A percentile compares a stretch with the other conserved stretches of the same genome.
Evolutionary conservation across 1,140 invertebrate genomes (phyloP).

Genomic region (Ceratosolen fusciceps): DNA sequence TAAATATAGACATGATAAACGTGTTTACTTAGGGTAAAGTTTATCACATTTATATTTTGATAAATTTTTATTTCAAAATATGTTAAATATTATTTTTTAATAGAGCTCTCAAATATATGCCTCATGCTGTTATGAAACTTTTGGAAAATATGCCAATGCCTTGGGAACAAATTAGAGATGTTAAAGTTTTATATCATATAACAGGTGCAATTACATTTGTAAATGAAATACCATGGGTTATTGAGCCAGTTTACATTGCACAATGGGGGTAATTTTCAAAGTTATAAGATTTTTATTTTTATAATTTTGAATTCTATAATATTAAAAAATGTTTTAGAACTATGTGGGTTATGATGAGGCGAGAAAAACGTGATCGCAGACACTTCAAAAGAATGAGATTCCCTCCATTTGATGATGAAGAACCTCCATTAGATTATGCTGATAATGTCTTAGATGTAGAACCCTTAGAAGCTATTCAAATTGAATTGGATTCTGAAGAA

Average conservation of each 20-base stretch:
- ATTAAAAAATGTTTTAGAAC: slow-evolving; percentile 75
- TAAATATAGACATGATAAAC: slow-evolving; percentile 98
- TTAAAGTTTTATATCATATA: slow-evolving; percentile 97
- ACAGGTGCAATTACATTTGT: slow-evolving; percentile 99
- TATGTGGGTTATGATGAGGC: slow-evolving; percentile 99
- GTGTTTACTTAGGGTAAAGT: slow-evolving; percentile 93
- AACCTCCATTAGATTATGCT: slow-evolving; percentile 98
- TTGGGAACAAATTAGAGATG: slow-evolving; percentile 99
- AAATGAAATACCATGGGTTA: slow-evolving; percentile 99
- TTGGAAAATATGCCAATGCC: slow-evolving; percentile 99
- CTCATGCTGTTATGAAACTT: slow-evolving; percentile 98
- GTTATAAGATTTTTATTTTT: slow-evolving; percentile 26
- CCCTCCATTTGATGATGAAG: slow-evolving; percentile 99
- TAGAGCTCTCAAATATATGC: slow-evolving; percentile 98
- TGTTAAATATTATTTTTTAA: slow-evolving; percentile 54
- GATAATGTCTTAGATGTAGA: slow-evolving; percentile 99
- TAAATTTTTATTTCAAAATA: slow-evolving; percentile 7
- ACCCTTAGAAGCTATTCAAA: slow-evolving; percentile 98
- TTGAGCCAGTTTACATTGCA: slow-evolving; percentile 98
- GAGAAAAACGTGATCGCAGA: slow-evolving; percentile 97
- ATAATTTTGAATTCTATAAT: slow-evolving; percentile 25
- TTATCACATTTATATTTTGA: neutral
- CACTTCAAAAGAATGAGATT: slow-evolving; percentile 99
- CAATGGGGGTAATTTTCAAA: slow-evolving; percentile 90
- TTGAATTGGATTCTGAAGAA: slow-evolving; percentile 97